phyloP scores from a whole-genome alignment of 2,113 vertebrate genomes.

The Megaceryle torquata region DNA sequence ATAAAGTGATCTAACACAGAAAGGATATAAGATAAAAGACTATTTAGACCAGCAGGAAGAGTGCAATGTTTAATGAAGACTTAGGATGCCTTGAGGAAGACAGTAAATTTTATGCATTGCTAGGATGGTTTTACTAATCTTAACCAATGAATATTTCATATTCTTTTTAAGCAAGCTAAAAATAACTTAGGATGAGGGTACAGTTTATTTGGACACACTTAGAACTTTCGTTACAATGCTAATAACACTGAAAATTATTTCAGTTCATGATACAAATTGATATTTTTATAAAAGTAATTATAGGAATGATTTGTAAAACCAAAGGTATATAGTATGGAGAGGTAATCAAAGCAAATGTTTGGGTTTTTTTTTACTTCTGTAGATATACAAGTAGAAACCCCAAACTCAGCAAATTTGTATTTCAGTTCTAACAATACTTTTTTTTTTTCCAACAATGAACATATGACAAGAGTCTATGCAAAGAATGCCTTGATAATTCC shows the following conservation, averaged over 20 bases:
- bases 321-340: background rate
- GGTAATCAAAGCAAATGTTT: background rate
- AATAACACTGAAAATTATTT: background rate
- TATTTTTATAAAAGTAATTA: background rate
- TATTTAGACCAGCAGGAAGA: background rate
- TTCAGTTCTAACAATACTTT: background rate
- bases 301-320: background rate
- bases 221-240: background rate
- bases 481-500: background rate
- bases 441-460: background rate
- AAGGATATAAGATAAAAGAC: background rate
- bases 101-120: background rate
- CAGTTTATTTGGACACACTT: background rate
- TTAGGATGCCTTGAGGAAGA: background rate
- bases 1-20: background rate
- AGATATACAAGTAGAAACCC: background rate
- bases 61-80: background rate
- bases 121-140: background rate
- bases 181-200: background rate
- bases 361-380: background rate
- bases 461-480: background rate
- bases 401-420: background rate
- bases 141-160: background rate
- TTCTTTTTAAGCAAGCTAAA: background rate
- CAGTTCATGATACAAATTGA: background rate